Base-by-base conservation (phyloP, 2,888 invertebrate genomes). In the Heteromurus nitidus region DNA sequence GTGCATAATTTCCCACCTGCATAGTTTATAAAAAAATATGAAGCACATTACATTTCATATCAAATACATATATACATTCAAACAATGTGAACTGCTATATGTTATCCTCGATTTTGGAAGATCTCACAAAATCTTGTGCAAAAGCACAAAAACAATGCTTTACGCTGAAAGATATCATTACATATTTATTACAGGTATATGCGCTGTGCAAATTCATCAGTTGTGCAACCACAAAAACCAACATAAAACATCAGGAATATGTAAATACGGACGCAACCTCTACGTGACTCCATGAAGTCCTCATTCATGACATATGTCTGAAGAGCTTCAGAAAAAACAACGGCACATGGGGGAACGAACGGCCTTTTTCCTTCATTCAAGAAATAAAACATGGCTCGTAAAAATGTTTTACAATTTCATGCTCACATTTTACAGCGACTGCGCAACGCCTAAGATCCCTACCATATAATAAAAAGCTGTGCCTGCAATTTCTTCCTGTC, bases 1-100 rank as follows among this genome's bases (percentile, higher is more conserved):
- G 97, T 97, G 89, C 98, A 98, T 86, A 99, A 92, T 87, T 98
- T 92, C 2, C 99, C 98, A 87, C 98, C 98, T 93, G 62, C 5
- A 74, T n/a, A n/a, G n/a, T n/a, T n/a, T n/a, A n/a, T n/a, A n/a
- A 31, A 69, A 67, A 67, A 67, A 67, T 28, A 47, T n/a, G n/a
- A n/a, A n/a, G n/a, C n/a, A n/a, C n/a, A n/a, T n/a, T n/a, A n/a
- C n/a, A n/a, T n/a, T n/a, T n/a, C n/a, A n/a, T n/a, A n/a, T n/a
- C n/a, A n/a, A 60, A 73, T 64, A 47, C n/a, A n/a, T n/a, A n/a
- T n/a, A n/a, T n/a, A n/a, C n/a, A n/a, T n/a, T n/a, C n/a, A n/a
- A n/a, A n/a, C n/a, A n/a, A n/a, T n/a, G n/a, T n/a, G n/a, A n/a
- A n/a, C n/a, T n/a, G n/a, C n/a, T n/a, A n/a, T n/a, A n/a, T n/a